Evolutionary conservation across 2,888 invertebrate genomes (phyloP).

Genomic region (Galerucella nymphaeae): DNA sequence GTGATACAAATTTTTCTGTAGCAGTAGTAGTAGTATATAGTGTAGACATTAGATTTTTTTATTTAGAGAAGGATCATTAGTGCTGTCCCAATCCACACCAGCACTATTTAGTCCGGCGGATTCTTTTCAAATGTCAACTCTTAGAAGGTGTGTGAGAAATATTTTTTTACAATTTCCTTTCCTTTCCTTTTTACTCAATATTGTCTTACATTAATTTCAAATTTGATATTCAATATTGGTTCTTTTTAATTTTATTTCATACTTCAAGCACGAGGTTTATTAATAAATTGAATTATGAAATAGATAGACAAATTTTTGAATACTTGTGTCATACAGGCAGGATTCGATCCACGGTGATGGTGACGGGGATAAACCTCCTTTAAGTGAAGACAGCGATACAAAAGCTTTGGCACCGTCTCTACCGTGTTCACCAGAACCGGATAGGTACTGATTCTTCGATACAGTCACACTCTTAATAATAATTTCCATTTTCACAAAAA

Average conservation of each 20-base stretch:
- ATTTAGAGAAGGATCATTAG: conserved; percentile 56
- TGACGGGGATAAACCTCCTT: conserved; percentile 54
- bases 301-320: conserved; percentile 16
- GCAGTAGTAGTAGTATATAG: conserved; percentile 43
- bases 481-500: conserved; percentile 13
- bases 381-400: conserved; percentile 58
- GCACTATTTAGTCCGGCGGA: conserved; percentile 61
- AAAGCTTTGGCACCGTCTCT: conserved; percentile 56
- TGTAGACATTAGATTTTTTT: conserved; percentile 53
- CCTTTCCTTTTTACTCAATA: too few relatives aligned
- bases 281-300: background rate
- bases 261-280: too few relatives aligned
- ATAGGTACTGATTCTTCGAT: conserved; percentile 55
- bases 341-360: conserved; percentile 48
- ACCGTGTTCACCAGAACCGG: conserved; percentile 57
- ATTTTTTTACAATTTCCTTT: too few relatives aligned
- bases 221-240: too few relatives aligned
- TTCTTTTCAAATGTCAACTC: conserved; percentile 57
- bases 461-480: conserved; percentile 29
- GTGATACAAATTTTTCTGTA: conserved; percentile 34
- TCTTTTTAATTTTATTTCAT: too few relatives aligned
- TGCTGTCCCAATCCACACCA: conserved; percentile 54
- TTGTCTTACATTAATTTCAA: too few relatives aligned
- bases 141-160: conserved; percentile 55
- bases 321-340: conserved; percentile 50